Evolutionary conservation across 2,113 vertebrate species (phyloP), one percentile per base, ranked within the genome.

Genomic region (Petromus typicus): DNA sequence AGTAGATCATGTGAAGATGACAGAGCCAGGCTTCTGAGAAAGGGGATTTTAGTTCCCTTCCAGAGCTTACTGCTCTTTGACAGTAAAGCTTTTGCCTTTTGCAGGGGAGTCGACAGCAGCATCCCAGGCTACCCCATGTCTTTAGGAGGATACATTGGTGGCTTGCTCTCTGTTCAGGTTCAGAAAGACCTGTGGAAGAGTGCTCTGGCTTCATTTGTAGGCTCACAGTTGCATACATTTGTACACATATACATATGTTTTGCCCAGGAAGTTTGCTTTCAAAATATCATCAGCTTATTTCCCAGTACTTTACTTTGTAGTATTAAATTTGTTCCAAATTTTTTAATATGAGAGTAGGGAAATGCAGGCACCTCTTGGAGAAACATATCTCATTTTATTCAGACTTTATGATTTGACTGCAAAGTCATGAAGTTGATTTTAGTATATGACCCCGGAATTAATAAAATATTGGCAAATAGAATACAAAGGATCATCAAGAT

Each of bases 241-340:
- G 12, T 67, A 40, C 1, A 69, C 34, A 81, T 30, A 86, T 13
- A 91, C 18, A 84, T 20, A 82, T 9, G 32, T 51, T 51, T 51
- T 51, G 48, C 48, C 48, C 10, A 51, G 10, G 48, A 51, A 51
- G 10, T 51, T 51, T 51, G 48, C 10, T 51, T 51, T 51, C 48
- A 51, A 51, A 51, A 51, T n/a, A n/a, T n/a, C n/a, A n/a, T n/a
- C n/a, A n/a, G n/a, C n/a, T n/a, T 75, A 51, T 73, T 88, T 96
- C 51, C 76, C 48, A 67, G 57, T 81, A 85, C 64, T 67, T 89
- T 82, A 69, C 54, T 64, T 85, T 81, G 95, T 86, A 86, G n/a
- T 48, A 93, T 80, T 83, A 76, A 69, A 69, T 89, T n/a, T 71
- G 2, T 71, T 78, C 22, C 30, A 92, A 37, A 73, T 93, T 86